These are phyloP conservation scores for Heliconius eleuchia DNA, from an alignment of 1,140 invertebrate genomes.

Conservation along the genomic window DNA sequence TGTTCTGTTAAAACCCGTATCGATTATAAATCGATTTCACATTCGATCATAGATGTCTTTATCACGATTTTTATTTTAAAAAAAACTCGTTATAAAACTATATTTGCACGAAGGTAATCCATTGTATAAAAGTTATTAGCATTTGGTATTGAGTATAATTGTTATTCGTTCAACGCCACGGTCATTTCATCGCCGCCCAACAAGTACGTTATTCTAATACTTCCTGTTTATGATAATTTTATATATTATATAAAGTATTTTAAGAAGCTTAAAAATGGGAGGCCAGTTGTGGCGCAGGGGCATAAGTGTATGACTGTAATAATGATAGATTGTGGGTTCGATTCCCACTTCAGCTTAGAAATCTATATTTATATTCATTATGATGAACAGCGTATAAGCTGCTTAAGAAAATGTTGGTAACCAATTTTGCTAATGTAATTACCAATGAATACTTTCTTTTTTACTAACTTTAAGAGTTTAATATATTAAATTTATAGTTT, in stretches of 20 bases:
- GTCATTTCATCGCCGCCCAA: conserved; percentile 26
- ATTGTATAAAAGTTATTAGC: conserved; percentile 22
- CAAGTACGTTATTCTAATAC: conserved; percentile 17
- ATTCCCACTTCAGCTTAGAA: too few species aligned
- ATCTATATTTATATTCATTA: too few species aligned
- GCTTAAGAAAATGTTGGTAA: too few species aligned
- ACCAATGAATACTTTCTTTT: too few species aligned
- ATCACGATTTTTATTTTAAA: conserved; percentile 10
- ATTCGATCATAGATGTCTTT: conserved; percentile 4
- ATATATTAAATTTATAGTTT: too few species aligned
- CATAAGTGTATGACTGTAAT: too few species aligned
- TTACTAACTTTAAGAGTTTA: too few species aligned
- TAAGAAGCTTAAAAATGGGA: too few species aligned
- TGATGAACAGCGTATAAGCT: too few species aligned
- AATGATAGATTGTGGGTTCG: too few species aligned
- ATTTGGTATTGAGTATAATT: conserved; percentile 7
- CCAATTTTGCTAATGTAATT: too few species aligned
- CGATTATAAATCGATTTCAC: conserved; percentile 16
- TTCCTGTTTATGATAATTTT: conserved; percentile 11
- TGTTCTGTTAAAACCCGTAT: background rate
- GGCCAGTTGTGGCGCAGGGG: too few species aligned
- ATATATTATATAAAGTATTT: background rate
- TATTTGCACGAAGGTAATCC: conserved; percentile 22
- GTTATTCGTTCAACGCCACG: conserved; percentile 27
- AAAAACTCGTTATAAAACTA: conserved; percentile 14